Conservation (phyloP, 2,113 vertebrate genomes). For the Chionis minor region DNA sequence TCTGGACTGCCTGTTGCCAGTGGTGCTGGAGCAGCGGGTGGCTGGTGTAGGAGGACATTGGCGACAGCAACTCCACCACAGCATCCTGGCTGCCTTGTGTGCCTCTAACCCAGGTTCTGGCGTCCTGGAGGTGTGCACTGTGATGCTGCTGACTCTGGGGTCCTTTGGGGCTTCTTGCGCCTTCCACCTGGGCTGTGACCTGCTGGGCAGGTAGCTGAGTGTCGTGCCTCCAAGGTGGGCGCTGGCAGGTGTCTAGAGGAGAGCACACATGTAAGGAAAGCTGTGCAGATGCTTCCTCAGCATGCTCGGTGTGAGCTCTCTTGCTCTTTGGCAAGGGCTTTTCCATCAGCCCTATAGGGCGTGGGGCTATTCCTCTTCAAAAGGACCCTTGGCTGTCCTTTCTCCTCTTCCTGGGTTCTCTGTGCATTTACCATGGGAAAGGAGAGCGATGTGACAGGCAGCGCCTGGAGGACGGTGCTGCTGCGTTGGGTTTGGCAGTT, state of each 20-base stretch:
- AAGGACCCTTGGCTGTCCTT: background rate
- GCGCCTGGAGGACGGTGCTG: background rate
- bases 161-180: background rate
- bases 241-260: background rate
- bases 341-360: background rate
- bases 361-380: background rate
- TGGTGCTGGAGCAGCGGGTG: background rate
- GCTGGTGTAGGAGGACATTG: background rate
- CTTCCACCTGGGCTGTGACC: background rate
- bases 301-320: background rate
- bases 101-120: background rate
- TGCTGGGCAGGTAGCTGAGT: background rate
- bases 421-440: background rate
- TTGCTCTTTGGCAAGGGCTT: background rate
- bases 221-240: background rate
- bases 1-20: background rate
- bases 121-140: accelerated
- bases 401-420: background rate
- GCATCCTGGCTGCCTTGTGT: accelerated
- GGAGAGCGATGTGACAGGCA: background rate
- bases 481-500: background rate
- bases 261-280: background rate
- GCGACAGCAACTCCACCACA: background rate
- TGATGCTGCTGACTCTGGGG: background rate
- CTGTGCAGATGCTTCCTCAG: background rate